Evolutionary conservation across 1,140 invertebrate genomes (phyloP), one percentile per base, ranked within the genome.

Genomic region (Bombus sylvicola): DNA sequence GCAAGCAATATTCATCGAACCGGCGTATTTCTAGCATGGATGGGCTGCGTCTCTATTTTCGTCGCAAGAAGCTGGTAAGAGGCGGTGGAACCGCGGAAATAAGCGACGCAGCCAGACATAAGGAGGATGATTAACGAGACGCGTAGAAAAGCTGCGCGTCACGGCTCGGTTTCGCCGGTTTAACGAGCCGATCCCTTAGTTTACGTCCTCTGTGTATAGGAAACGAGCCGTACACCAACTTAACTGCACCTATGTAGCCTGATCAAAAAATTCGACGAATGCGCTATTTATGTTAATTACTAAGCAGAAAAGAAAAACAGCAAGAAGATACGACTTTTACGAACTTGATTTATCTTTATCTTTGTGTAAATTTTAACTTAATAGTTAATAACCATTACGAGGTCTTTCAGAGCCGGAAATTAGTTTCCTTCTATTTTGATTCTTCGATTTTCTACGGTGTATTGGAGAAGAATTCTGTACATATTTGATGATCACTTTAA

Each of bases 1-100:
- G 74, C 81, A 31, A 37, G 15, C 31, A 34, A 37, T 41, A 69
- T 74, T 68, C 47, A 39, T 66, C 77, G 73, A 83, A 76, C 43
- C 68, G 59, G 68, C 68, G 73, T 88, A 88, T 87, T 88, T 89
- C 77, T 78, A 77, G 85, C 80, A 47, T 87, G 76, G 83, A 75
- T 89, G 85, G 81, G 74, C 68, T 74, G 73, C 75, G 88, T 66
- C 78, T 92, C 93, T 93, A 94, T 93, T 94, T 94, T 87, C 77
- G 90, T 90, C 81, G 57, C 79, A 13, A 34, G 41, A 43, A 57
- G 71, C 85, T 71, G 59, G 76, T 62, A 34, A 64, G 71, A 75
- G 59, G 71, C 31, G 71, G 76, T 53, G 34, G 31, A 69, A 64
- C 41, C 64, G 64, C 81, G 72, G 82, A 89, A 91, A 91, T 92